Evolutionary conservation across 2,113 vertebrate genomes (phyloP).

Genomic region (chimpanzee (Pan troglodytes)): NHGRI_mPanTro3-v2.1_pri NC_072410.2:88300501-88301000

Average conservation of each 20-base stretch:
- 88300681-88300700: background rate
- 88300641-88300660: background rate
- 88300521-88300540: slow-evolving; percentile 3
- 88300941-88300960: background rate
- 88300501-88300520: background rate
- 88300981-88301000: background rate
- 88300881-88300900: background rate
- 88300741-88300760: background rate
- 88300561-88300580: background rate
- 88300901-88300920: background rate
- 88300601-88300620: background rate
- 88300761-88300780: background rate
- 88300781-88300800: background rate
- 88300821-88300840: no score
- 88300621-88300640: background rate
- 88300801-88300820: background rate
- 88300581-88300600: background rate
- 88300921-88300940: background rate
- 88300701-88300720: background rate
- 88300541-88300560: background rate
- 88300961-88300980: background rate
- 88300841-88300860: background rate
- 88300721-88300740: background rate
- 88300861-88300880: background rate
- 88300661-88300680: background rate